Percentiles rank a stretch among this genome's conserved stretches.
Conservation (phyloP, 2,888 invertebrate genomes). For the Linnaemya vulpina region DNA sequence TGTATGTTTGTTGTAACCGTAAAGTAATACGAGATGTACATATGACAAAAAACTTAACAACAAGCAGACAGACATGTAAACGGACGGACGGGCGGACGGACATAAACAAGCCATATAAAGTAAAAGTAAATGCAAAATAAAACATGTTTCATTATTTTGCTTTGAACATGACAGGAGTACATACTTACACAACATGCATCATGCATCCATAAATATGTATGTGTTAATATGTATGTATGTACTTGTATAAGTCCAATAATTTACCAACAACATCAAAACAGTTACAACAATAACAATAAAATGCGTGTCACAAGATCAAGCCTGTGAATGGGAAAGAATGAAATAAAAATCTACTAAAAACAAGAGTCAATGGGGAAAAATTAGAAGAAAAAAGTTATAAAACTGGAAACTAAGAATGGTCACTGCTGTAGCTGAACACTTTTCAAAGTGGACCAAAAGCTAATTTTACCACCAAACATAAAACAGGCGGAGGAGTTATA, state of each 20-base stretch:
- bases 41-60: background rate
- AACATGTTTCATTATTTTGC: conserved; percentile 5
- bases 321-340: conserved; percentile 32
- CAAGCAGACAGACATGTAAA: background rate
- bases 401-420: background rate
- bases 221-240: too few species aligned
- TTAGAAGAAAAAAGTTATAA: background rate
- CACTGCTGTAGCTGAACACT: background rate
- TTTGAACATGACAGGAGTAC: too few species aligned
- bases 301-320: conserved; percentile 67
- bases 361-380: background rate
- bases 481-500: too few species aligned
- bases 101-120: conserved; percentile 65
- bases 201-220: too few species aligned
- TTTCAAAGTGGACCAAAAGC: background rate
- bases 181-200: too few species aligned
- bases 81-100: conserved; percentile 1
- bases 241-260: background rate
- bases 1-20: conserved; percentile 30
- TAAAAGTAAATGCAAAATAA: conserved; percentile 62
- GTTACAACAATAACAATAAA: conserved; percentile 40
- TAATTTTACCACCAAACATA: background rate
- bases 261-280: conserved; percentile 21
- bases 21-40: conserved; percentile 49
- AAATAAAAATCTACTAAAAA: background rate